These are phyloP conservation scores for Eupleurogrammus muticus DNA, from an alignment of 2,797 vertebrate genomes.

Conservation along the genomic window DNA sequence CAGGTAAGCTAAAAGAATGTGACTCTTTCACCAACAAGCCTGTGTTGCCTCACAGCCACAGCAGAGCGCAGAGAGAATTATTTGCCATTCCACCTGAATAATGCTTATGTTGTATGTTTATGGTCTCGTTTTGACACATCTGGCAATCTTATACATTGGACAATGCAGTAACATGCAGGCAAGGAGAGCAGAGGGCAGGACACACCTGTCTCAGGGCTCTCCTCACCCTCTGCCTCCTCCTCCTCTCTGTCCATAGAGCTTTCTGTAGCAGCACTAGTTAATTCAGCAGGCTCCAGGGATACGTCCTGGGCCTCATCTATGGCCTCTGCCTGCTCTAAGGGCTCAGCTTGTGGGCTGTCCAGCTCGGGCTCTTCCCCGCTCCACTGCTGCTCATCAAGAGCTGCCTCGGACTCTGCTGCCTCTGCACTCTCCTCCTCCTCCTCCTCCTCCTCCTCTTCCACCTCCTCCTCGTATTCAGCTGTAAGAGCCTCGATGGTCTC, in stretches of 20 bases:
- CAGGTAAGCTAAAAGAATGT: slow-evolving; percentile 72
- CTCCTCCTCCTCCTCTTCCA: slow-evolving; percentile 81
- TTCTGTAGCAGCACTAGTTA: slow-evolving; percentile 83
- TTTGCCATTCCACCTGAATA: slow-evolving; percentile 80
- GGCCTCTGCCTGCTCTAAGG: slow-evolving; percentile 85
- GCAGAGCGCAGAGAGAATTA: slow-evolving; percentile 77
- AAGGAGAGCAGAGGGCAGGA: slow-evolving; percentile 85
- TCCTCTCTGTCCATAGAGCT: slow-evolving; percentile 83
- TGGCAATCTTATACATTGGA: slow-evolving; percentile 61
- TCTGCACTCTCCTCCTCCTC: slow-evolving; percentile 88
- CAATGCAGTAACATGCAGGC: slow-evolving; percentile 89
- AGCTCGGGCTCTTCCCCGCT: slow-evolving; percentile 88
- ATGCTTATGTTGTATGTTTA: slow-evolving; percentile 59
- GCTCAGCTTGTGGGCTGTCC: slow-evolving; percentile 83
- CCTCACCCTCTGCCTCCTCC: slow-evolving; percentile 84
- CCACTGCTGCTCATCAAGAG: slow-evolving; percentile 91
- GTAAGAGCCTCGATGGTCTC: slow-evolving; percentile 91
- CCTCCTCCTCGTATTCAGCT: slow-evolving; percentile 86
- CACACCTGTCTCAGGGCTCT: slow-evolving; percentile 92
- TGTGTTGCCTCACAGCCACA: slow-evolving; percentile 88
- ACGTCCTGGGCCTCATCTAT: slow-evolving; percentile 84
- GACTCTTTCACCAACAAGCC: slow-evolving; percentile 86
- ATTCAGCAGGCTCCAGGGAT: slow-evolving; percentile 83
- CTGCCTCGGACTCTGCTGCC: slow-evolving; percentile 83
- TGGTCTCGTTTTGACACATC: slow-evolving; percentile 54